A percentile compares a stretch with the other conserved stretches of the same genome.
phyloP scores from a whole-genome alignment of 2,797 vertebrate species.

The Threskiornis aethiopicus region DNA sequence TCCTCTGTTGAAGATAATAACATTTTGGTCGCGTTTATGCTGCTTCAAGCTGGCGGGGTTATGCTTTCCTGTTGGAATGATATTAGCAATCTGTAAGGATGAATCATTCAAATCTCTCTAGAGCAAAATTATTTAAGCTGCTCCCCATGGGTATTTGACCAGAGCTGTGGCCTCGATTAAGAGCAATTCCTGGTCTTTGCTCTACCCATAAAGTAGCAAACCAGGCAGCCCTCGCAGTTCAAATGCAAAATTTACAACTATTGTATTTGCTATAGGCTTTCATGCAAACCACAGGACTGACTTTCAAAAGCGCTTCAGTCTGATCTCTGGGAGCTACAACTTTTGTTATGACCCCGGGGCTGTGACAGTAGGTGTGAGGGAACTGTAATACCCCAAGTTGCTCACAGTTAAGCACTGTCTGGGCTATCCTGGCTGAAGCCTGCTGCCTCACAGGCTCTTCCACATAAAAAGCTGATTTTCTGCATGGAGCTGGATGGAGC shows the following conservation, averaged over 20 bases:
- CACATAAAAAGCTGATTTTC: background rate
- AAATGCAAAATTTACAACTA: background rate
- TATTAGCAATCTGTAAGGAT: conserved; percentile 8
- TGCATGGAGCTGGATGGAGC: background rate
- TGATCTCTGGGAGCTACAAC: conserved; percentile 1
- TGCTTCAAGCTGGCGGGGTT: background rate
- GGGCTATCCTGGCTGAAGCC: background rate
- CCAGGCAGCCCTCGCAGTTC: conserved; percentile 2
- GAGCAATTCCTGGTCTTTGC: conserved; percentile 2
- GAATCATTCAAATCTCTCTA: conserved; percentile 24
- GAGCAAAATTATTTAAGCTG: background rate
- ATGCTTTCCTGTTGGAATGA: background rate
- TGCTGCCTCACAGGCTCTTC: background rate
- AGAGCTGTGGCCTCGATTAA: background rate
- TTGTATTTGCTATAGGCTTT: conserved; percentile 18
- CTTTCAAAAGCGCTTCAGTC: conserved; percentile 34
- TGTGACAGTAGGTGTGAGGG: background rate
- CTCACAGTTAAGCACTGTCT: background rate
- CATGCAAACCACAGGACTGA: conserved; percentile 1
- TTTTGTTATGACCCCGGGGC: background rate
- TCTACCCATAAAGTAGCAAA: background rate
- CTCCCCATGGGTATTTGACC: background rate
- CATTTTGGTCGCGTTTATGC: background rate
- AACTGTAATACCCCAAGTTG: background rate
- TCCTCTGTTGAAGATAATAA: background rate